phyloP scores from a whole-genome alignment of 2,888 invertebrate genomes.

The Pterostichus madidus region DNA sequence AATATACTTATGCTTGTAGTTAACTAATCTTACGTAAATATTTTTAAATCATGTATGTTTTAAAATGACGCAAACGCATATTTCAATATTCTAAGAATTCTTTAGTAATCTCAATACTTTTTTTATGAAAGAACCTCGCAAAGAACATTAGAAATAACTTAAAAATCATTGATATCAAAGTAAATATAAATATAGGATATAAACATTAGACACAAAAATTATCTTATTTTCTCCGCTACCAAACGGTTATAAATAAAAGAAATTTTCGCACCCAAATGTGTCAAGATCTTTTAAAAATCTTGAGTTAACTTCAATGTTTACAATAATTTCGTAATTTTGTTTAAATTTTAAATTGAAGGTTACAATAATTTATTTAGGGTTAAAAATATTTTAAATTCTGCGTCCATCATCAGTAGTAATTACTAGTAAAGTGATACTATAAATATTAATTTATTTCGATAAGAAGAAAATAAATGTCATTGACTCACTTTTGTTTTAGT shows the following conservation, averaged over 20 bases:
- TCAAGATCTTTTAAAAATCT: too few species aligned
- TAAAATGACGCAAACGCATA: neutral
- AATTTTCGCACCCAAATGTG: too few species aligned
- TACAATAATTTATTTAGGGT: constrained; percentile 9
- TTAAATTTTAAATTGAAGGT: neutral
- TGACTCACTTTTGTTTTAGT: constrained; percentile 53
- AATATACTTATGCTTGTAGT: neutral
- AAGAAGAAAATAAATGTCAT: constrained; percentile 19
- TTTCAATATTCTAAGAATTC: neutral
- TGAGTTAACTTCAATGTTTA: neutral
- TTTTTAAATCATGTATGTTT: neutral
- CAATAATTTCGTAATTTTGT: neutral
- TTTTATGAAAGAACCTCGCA: neutral
- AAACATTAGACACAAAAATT: too few species aligned
- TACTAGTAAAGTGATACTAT: constrained; percentile 10
- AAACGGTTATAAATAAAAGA: too few species aligned
- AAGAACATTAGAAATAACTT: too few species aligned
- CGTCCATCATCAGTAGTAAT: neutral
- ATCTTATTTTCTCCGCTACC: too few species aligned
- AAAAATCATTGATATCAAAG: too few species aligned
- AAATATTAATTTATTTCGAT: constrained; percentile 53
- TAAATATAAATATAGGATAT: too few species aligned
- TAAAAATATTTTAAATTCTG: constrained; percentile 13
- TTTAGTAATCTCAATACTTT: neutral
- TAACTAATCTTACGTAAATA: neutral